Conservation (phyloP, 1,140 invertebrate species). For the Drosophila kepulauana region DNA sequence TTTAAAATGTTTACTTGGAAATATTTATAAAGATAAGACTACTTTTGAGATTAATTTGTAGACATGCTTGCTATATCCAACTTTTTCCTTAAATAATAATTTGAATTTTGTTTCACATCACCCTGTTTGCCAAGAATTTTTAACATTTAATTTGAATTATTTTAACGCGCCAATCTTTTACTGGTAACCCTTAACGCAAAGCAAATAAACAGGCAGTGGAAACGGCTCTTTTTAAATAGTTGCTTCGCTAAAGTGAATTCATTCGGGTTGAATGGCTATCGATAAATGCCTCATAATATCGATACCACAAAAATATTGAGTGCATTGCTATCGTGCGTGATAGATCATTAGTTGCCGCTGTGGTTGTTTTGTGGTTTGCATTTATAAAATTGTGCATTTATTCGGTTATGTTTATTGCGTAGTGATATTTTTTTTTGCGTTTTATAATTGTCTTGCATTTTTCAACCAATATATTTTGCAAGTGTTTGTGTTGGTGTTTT, state of each 20-base stretch:
- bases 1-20: not conserved
- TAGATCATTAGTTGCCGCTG: slow-evolving; percentile 17
- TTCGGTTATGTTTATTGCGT: not conserved
- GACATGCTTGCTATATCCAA: slow-evolving; percentile 19
- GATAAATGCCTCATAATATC: slow-evolving; percentile 5
- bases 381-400: not conserved
- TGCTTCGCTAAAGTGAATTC: too few relatives aligned
- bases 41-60: not conserved
- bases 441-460: not conserved
- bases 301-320: slow-evolving; percentile 7
- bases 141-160: too few relatives aligned
- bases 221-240: too few relatives aligned
- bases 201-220: too few relatives aligned
- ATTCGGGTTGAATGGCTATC: slow-evolving; percentile 8
- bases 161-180: too few relatives aligned
- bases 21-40: not conserved
- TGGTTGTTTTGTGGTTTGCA: not conserved
- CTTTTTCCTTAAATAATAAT: not conserved
- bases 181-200: too few relatives aligned
- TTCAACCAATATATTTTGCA: not conserved
- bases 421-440: not conserved
- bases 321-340: slow-evolving; percentile 32
- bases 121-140: too few relatives aligned
- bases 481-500: slow-evolving; percentile 10
- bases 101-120: not conserved